Conservation (phyloP, 2,113 vertebrate species). For the Mystacornis crossleyi region DNA sequence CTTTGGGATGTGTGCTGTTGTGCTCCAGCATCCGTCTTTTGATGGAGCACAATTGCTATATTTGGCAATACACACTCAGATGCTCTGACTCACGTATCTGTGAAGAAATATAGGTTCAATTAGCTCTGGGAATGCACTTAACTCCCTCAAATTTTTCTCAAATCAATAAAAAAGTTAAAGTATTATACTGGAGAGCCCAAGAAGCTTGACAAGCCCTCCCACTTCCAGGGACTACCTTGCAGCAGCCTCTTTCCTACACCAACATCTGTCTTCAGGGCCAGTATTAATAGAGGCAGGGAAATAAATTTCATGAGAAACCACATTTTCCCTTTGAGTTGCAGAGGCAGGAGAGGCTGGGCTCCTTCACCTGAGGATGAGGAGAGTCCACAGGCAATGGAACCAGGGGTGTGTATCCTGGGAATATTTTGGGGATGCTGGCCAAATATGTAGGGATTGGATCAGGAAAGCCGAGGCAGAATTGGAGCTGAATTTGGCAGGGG, state of each 20-base stretch:
- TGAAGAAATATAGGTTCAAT: slow-evolving; percentile 37
- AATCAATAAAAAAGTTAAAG: slow-evolving; percentile 3
- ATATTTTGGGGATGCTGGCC: not conserved
- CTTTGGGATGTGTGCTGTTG: not conserved
- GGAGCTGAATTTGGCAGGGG: not conserved
- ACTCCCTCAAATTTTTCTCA: not conserved
- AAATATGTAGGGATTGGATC: not conserved
- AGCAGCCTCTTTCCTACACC: not conserved
- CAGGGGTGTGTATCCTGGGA: not conserved
- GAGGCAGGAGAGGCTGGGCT: not conserved
- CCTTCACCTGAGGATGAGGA: not conserved
- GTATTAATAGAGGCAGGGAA: not conserved
- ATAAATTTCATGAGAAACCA: not conserved
- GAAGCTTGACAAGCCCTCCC: not conserved
- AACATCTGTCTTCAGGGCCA: not conserved
- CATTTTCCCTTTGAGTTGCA: not conserved
- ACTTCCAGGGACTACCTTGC: not conserved
- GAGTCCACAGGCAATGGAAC: not conserved
- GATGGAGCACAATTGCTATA: not conserved
- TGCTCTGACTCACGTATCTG: slow-evolving; percentile 37
- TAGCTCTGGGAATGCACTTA: slow-evolving; percentile 11
- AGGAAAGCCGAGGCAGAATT: not conserved
- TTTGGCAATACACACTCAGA: not conserved
- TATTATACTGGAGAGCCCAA: not conserved
- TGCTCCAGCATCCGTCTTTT: not conserved